phyloP scores from a whole-genome alignment of 2,888 invertebrate species.

The Eupelmus urozonus region DNA sequence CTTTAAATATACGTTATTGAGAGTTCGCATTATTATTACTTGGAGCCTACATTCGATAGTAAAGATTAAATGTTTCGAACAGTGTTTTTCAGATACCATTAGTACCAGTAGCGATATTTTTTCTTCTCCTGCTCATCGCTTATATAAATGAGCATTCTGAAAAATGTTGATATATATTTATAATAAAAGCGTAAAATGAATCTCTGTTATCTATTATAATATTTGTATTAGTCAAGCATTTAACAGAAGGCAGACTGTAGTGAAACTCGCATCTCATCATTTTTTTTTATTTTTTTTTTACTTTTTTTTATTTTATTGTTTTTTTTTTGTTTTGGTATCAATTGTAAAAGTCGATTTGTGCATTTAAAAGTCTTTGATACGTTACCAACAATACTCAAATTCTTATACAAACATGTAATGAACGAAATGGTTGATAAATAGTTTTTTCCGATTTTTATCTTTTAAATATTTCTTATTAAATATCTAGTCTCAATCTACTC shows the following conservation, averaged over 20 bases:
- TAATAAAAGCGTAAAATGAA: conserved; percentile 50
- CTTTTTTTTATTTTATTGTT: background rate
- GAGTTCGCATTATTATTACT: conserved; percentile 43
- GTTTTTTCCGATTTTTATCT: conserved; percentile 39
- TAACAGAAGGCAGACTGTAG: conserved; percentile 54
- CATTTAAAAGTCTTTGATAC: conserved; percentile 57
- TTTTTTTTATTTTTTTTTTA: conserved; percentile 19
- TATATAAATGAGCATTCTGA: conserved; percentile 33
- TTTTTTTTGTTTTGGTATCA: conserved; percentile 44
- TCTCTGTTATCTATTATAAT: conserved; percentile 36
- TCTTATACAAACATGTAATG: conserved; percentile 53
- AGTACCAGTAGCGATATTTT: conserved; percentile 57
- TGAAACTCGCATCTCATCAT: conserved; percentile 39
- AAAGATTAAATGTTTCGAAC: conserved; percentile 55
- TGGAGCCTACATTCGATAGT: conserved; percentile 46
- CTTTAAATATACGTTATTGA: conserved; percentile 33
- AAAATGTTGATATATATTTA: conserved; percentile 42
- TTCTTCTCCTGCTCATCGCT: conserved; percentile 34
- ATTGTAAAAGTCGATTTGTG: conserved; percentile 58
- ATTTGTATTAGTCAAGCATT: conserved; percentile 53
- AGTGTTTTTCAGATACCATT: conserved; percentile 56
- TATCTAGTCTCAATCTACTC: conserved; percentile 55
- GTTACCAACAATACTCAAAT: conserved; percentile 57
- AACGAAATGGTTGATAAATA: conserved; percentile 46
- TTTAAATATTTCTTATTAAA: conserved; percentile 48